Percentiles rank a stretch among this genome's conserved stretches.
Conservation (phyloP, 2,888 invertebrate genomes). For the Mycalesis mineus region DNA sequence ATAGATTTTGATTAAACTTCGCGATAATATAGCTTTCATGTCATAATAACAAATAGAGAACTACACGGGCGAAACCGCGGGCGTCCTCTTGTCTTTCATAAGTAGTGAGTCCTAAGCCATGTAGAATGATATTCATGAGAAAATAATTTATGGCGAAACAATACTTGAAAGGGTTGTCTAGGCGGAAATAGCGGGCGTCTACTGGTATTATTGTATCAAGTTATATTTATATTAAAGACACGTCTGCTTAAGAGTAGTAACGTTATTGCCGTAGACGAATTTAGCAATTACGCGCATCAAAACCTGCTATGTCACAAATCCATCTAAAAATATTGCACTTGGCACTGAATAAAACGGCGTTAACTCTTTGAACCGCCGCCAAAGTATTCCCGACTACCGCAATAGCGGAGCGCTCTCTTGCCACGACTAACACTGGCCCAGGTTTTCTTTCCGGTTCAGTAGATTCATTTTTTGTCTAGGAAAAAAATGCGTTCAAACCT, state of each 20-base stretch:
- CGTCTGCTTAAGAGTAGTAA: not conserved
- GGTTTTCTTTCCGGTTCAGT: not conserved
- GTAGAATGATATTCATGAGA: too few relatives aligned
- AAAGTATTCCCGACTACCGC: conserved; percentile 32
- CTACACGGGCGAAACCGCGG: too few relatives aligned
- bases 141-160: too few relatives aligned
- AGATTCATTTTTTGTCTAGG: too few relatives aligned
- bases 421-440: not conserved
- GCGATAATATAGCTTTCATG: too few relatives aligned
- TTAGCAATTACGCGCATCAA: conserved; percentile 45
- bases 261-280: conserved; percentile 10
- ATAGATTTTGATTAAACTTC: too few relatives aligned
- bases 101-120: too few relatives aligned
- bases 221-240: not conserved
- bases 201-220: not conserved
- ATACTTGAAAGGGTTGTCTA: too few relatives aligned
- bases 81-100: too few relatives aligned
- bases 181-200: not conserved
- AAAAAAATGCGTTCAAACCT: too few relatives aligned
- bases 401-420: not conserved
- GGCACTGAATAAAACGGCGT: conserved; percentile 65
- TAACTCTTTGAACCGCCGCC: conserved; percentile 67
- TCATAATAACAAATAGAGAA: too few relatives aligned
- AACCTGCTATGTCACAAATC: conserved; percentile 51
- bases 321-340: conserved; percentile 71